Evolutionary conservation across 2,888 invertebrate species (phyloP).

Genomic region (Drepanosiphum platanoidis): DNA sequence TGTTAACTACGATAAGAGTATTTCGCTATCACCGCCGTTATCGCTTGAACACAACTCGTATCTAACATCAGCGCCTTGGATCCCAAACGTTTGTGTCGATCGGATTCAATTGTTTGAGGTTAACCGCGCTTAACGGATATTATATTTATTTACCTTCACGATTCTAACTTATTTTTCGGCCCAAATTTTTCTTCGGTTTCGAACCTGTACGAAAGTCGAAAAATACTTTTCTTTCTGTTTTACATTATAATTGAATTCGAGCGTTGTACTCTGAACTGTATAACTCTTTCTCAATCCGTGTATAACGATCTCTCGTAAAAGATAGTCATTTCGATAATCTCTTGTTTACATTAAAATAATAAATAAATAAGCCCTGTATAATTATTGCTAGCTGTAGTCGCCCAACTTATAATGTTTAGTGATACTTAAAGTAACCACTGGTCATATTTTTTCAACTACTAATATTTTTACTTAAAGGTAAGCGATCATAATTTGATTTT

Average conservation of each 20-base stretch:
- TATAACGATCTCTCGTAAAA: too few species aligned
- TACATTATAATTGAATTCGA: too few species aligned
- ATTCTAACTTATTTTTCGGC: neutral
- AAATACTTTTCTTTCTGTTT: too few species aligned
- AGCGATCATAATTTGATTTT: neutral
- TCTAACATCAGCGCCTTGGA: neutral
- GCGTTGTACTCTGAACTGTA: too few species aligned
- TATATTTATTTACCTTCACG: neutral
- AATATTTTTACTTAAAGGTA: neutral
- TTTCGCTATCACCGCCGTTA: neutral
- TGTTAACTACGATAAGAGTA: neutral
- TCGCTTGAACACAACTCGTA: neutral
- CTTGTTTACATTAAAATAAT: too few species aligned
- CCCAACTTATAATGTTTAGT: neutral
- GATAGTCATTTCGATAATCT: too few species aligned
- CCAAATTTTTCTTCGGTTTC: too few species aligned
- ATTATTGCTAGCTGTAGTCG: too few species aligned
- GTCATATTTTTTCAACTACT: neutral
- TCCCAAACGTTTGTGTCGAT: neutral
- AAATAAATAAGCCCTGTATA: too few species aligned
- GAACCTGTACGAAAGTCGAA: too few species aligned
- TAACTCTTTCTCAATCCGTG: too few species aligned
- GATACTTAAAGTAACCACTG: neutral
- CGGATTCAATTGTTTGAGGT: neutral
- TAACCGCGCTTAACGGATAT: conserved; percentile 14